Evolutionary conservation across 2,113 vertebrate species (phyloP).

Genomic region (Serinus canaria): DNA sequence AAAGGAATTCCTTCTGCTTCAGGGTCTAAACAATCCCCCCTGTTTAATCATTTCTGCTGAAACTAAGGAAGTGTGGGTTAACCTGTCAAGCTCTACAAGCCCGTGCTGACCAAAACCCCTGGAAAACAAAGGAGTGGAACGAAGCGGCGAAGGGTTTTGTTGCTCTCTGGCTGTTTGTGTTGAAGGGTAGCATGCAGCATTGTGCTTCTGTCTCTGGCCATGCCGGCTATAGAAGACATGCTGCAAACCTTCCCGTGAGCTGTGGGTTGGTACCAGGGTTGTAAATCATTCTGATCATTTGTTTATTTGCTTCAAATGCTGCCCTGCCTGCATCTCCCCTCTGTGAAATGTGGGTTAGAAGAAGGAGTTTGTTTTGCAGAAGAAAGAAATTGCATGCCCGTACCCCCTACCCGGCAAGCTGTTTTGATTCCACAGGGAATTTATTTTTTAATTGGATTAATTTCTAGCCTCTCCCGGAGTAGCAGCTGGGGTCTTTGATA

Average conservation of each 20-base stretch:
- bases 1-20: constrained; percentile 52
- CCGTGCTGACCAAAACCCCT: constrained; percentile 22
- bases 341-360: not conserved
- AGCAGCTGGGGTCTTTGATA: constrained; percentile 65
- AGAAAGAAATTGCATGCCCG: not conserved
- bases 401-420: not conserved
- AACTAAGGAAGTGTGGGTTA: constrained; percentile 56
- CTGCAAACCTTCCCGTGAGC: not conserved
- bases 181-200: not conserved
- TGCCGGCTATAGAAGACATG: not conserved
- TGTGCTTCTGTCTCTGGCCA: not conserved
- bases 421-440: constrained; percentile 43
- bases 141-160: constrained; percentile 44
- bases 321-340: not conserved
- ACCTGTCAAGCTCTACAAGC: constrained; percentile 59
- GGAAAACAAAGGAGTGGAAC: constrained; percentile 66
- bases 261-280: not conserved
- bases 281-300: constrained; percentile 13
- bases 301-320: constrained; percentile 4
- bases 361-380: constrained; percentile 10
- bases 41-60: constrained; percentile 60
- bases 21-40: constrained; percentile 39
- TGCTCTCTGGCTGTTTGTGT: constrained; percentile 28
- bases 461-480: constrained; percentile 46
- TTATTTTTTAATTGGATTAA: constrained; percentile 60